Evolutionary conservation across 2,888 invertebrate species (phyloP).

Genomic region (Ligdia adustata): DNA sequence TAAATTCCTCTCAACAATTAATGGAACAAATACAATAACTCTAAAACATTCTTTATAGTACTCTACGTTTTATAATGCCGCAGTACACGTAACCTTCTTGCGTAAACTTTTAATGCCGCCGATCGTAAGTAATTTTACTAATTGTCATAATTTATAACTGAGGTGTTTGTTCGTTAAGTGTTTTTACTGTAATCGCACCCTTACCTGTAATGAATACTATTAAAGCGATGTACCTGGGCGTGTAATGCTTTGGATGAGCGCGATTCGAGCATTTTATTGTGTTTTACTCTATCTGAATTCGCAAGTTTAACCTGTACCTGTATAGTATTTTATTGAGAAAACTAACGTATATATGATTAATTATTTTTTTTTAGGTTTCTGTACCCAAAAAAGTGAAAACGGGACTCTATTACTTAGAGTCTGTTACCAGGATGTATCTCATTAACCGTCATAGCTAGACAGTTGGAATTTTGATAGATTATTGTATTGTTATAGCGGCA

Average conservation of each 20-base stretch:
- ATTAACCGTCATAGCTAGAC: too few species aligned
- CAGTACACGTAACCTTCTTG: slow-evolving; percentile 22
- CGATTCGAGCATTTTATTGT: too few species aligned
- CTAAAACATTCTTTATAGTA: slow-evolving; percentile 10
- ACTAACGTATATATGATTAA: too few species aligned
- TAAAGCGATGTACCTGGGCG: slow-evolving; percentile 15
- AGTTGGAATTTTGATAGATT: too few species aligned
- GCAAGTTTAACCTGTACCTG: too few species aligned
- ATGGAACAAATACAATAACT: slow-evolving; percentile 45
- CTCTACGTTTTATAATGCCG: slow-evolving; percentile 1
- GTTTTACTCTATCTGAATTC: too few species aligned
- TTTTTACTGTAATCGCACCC: slow-evolving; percentile 23
- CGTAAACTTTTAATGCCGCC: slow-evolving; percentile 26
- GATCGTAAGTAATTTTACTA: slow-evolving; percentile 30
- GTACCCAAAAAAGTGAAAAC: too few species aligned
- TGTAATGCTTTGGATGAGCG: slow-evolving; percentile 7
- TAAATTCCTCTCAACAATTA: slow-evolving; percentile 54
- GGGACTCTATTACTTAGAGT: too few species aligned
- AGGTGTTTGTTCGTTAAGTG: slow-evolving; percentile 29
- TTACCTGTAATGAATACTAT: slow-evolving; percentile 15
- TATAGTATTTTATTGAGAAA: too few species aligned
- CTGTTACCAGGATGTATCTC: too few species aligned
- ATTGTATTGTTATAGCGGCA: too few species aligned
- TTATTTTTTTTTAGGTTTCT: too few species aligned
- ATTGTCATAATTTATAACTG: slow-evolving; percentile 31